Evolutionary conservation across 2,888 invertebrate species (phyloP).

Genomic region (Cryptophagus acutangulus): DNA sequence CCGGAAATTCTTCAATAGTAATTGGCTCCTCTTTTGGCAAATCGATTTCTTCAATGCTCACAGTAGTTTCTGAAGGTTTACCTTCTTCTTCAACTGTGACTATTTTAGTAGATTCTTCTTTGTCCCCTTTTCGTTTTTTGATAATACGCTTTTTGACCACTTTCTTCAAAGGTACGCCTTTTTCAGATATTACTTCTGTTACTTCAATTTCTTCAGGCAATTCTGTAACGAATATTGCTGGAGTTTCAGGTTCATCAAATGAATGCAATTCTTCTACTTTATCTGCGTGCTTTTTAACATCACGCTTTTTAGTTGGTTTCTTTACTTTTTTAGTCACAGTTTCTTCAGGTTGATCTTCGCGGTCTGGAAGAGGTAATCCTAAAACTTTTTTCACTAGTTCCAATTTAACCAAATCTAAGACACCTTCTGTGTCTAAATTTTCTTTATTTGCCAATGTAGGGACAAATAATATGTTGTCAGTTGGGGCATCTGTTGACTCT

Average conservation of each 20-base stretch:
- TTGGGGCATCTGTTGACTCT: no score
- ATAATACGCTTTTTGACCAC: slow-evolving; percentile 38
- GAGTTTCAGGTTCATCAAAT: slow-evolving; percentile 37
- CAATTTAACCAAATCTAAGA: slow-evolving; percentile 30
- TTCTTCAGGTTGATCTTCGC: no score
- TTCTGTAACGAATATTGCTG: slow-evolving; percentile 40
- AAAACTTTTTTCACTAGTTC: no score
- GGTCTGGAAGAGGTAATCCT: no score
- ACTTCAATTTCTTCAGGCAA: slow-evolving; percentile 34
- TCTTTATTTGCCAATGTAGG: slow-evolving; percentile 14
- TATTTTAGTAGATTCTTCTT: slow-evolving; percentile 34
- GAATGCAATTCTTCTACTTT: slow-evolving; percentile 25
- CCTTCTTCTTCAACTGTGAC: slow-evolving; percentile 39
- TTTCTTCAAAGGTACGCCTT: slow-evolving; percentile 32
- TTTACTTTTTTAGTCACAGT: slow-evolving; percentile 26
- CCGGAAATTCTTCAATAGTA: slow-evolving; percentile 41
- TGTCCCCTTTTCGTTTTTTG: slow-evolving; percentile 36
- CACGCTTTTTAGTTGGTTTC: slow-evolving; percentile 23
- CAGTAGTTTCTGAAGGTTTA: slow-evolving; percentile 43
- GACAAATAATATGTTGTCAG: no score
- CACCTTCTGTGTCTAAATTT: slow-evolving; percentile 21
- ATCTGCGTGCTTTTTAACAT: slow-evolving; percentile 13
- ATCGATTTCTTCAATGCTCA: slow-evolving; percentile 43
- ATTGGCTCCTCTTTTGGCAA: slow-evolving; percentile 28
- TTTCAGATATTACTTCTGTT: slow-evolving; percentile 22